phyloP scores from a whole-genome alignment of 2,113 vertebrate genomes.

The Pogona vitticeps region DNA sequence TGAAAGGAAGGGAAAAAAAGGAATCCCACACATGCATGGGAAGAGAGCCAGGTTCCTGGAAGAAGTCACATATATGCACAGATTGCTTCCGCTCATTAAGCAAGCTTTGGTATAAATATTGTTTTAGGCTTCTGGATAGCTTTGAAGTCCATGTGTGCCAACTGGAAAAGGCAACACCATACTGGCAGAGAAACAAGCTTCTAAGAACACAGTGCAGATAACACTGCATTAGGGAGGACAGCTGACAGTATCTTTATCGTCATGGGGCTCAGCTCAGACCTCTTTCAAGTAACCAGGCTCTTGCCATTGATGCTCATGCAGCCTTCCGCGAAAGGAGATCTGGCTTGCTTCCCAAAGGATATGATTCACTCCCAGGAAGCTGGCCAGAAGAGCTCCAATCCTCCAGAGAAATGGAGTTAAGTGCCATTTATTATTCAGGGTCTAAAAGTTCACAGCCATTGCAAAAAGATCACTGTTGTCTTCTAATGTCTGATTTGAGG shows the following conservation, averaged over 20 bases:
- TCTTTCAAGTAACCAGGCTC: slow-evolving; percentile 48
- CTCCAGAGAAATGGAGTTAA: slow-evolving; percentile 43
- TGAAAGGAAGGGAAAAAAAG: slow-evolving; percentile 31
- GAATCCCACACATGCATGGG: slow-evolving; percentile 39
- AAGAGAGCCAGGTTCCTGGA: slow-evolving; percentile 62
- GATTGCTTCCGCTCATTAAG: slow-evolving; percentile 71
- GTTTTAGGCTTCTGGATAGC: slow-evolving; percentile 65
- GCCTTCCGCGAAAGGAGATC: slow-evolving; percentile 51
- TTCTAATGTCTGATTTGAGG: slow-evolving; percentile 67
- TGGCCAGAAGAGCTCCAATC: slow-evolving; percentile 19
- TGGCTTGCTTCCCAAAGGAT: slow-evolving; percentile 47
- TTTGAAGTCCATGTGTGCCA: slow-evolving; percentile 61
- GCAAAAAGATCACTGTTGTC: slow-evolving; percentile 60
- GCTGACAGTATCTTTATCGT: slow-evolving; percentile 56
- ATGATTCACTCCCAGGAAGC: slow-evolving; percentile 28
- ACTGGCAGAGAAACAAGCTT: slow-evolving; percentile 59
- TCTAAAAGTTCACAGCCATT: slow-evolving; percentile 10
- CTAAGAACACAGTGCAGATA: slow-evolving; percentile 45
- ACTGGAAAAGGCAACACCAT: slow-evolving; percentile 66
- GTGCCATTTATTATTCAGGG: slow-evolving; percentile 2
- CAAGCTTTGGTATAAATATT: slow-evolving; percentile 67
- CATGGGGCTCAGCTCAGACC: slow-evolving; percentile 49
- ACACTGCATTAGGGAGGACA: slow-evolving; percentile 44
- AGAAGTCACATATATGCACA: slow-evolving; percentile 63
- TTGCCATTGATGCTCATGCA: slow-evolving; percentile 46